Conservation (phyloP, 2,113 vertebrate genomes). For the Dipodomys stephensi region DNA sequence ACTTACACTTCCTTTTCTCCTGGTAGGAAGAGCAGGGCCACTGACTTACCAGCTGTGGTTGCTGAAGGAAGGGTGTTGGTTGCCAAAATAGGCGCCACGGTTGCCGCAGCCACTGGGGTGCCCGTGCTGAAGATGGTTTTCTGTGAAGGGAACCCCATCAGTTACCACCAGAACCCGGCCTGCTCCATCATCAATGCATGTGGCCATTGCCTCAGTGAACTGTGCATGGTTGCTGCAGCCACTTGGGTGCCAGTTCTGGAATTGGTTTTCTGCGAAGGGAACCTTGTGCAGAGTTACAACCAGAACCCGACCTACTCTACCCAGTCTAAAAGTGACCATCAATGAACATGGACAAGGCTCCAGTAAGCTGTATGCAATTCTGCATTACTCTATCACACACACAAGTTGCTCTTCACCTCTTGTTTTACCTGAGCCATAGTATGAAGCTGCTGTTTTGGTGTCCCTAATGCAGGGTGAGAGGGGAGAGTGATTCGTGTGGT, state of each 20-base stretch:
- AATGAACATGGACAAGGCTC: background rate
- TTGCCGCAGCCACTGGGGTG: conserved; percentile 97
- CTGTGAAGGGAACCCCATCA: conserved; percentile 80
- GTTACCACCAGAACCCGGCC: background rate
- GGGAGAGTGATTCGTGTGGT: conserved; percentile 95
- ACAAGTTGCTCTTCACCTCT: background rate
- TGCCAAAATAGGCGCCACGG: conserved; percentile 97
- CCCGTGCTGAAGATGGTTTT: conserved; percentile 98
- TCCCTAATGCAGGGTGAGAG: conserved; percentile 93
- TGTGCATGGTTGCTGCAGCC: no score
- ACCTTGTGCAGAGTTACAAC: no score
- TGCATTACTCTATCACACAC: background rate
- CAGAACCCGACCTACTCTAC: no score
- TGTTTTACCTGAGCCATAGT: conserved; percentile 93
- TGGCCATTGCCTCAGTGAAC: background rate
- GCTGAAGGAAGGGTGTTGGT: conserved; percentile 96
- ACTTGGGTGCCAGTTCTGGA: no score
- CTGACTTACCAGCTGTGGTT: conserved; percentile 93
- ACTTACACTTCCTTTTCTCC: background rate
- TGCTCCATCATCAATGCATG: background rate
- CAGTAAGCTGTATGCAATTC: background rate
- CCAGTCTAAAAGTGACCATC: background rate
- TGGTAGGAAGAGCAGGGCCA: background rate
- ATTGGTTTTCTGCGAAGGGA: no score
- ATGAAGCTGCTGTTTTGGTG: conserved; percentile 94